phyloP scores from a whole-genome alignment of 2,888 invertebrate genomes.

The Drosophila differens region DNA sequence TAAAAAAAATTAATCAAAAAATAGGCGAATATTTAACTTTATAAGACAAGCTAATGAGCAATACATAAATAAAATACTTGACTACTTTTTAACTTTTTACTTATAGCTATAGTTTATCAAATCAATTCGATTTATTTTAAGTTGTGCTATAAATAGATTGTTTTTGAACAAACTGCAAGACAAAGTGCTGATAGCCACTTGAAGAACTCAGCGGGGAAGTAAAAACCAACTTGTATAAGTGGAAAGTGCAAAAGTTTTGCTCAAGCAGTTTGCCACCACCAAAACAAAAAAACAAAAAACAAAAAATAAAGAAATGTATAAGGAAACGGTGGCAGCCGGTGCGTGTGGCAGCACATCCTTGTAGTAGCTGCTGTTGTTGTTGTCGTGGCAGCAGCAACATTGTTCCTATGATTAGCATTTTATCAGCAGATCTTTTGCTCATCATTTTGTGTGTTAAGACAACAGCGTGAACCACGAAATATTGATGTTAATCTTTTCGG shows the following conservation, averaged over 20 bases:
- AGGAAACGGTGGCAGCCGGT: slow-evolving; percentile 45
- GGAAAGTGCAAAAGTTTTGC: slow-evolving; percentile 64
- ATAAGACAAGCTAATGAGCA: not conserved
- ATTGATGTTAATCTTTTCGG: slow-evolving; percentile 71
- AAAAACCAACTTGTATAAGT: slow-evolving; percentile 51
- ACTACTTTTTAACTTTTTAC: not conserved
- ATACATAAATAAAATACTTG: not conserved
- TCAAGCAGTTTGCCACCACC: slow-evolving; percentile 54
- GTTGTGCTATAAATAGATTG: not conserved
- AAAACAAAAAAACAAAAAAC: not conserved
- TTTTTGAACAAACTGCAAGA: slow-evolving; percentile 7
- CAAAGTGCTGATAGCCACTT: slow-evolving; percentile 27
- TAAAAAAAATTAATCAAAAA: not conserved
- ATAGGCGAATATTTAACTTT: not conserved
- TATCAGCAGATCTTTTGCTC: slow-evolving; percentile 71
- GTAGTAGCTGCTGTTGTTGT: slow-evolving; percentile 28
- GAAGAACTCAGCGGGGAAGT: slow-evolving; percentile 7
- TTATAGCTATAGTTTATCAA: not conserved
- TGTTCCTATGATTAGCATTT: slow-evolving; percentile 79
- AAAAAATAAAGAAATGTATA: not conserved
- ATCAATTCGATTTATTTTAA: not conserved
- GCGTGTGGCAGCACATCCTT: slow-evolving; percentile 45
- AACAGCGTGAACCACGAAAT: slow-evolving; percentile 58
- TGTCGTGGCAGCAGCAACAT: slow-evolving; percentile 55
- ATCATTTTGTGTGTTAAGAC: slow-evolving; percentile 62